phyloP scores from a whole-genome alignment of 64 coral and sea anemone genomes.

The Porites lutea region DNA sequence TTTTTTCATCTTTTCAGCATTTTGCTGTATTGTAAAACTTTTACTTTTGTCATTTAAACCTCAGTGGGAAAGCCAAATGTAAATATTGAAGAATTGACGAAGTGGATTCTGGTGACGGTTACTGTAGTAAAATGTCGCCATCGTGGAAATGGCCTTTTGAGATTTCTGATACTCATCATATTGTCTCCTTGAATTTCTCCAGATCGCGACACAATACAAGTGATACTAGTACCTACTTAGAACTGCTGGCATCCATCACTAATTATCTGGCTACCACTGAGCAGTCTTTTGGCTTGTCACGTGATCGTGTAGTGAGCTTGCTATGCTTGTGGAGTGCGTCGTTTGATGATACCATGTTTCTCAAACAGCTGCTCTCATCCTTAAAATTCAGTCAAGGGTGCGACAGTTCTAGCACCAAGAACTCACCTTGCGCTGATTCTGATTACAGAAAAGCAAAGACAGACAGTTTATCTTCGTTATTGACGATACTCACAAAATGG shows the following conservation, averaged over 20 bases:
- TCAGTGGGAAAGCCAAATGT: no score
- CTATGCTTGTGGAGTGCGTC: conserved; percentile 24
- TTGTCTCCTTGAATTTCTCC: neutral
- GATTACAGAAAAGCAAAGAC: neutral
- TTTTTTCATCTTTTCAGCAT: no score
- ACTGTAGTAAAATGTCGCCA: no score
- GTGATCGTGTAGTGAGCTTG: conserved; percentile 5
- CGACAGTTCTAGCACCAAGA: neutral
- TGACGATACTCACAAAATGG: neutral
- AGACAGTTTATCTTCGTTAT: conserved; percentile 15
- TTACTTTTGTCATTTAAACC: no score
- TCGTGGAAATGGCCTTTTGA: neutral
- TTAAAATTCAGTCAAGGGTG: neutral
- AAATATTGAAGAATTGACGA: no score
- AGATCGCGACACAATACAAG: neutral
- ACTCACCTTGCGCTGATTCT: neutral
- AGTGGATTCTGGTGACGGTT: no score
- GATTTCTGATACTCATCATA: no score
- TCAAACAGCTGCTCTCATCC: neutral
- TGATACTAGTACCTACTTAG: neutral
- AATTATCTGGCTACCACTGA: neutral
- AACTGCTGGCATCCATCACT: conserved; percentile 9
- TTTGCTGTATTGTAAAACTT: no score
- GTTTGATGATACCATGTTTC: neutral
- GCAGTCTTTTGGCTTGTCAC: conserved; percentile 6